These are phyloP conservation scores for Zaprionus kolodkinae DNA, from an alignment of 1,140 invertebrate genomes.

Conservation along the genomic window DNA sequence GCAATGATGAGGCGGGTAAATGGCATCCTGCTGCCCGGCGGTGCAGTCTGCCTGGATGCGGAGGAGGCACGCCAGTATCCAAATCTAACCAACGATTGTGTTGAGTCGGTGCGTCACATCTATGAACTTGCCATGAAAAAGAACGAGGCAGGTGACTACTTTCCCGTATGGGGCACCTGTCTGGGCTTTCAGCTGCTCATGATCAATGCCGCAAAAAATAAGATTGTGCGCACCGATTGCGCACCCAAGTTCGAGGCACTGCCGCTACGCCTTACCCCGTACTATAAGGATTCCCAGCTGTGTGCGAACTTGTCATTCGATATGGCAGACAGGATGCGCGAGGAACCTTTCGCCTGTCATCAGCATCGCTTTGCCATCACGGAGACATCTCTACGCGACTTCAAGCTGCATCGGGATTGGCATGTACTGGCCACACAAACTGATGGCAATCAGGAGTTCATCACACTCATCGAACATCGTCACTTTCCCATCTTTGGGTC, in stretches of 20 bases:
- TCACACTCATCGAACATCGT: constrained; percentile 87
- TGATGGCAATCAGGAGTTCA: constrained; percentile 86
- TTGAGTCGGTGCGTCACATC: constrained; percentile 87
- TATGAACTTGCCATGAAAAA: constrained; percentile 88
- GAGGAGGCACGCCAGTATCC: constrained; percentile 80
- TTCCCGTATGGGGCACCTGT: constrained; percentile 95
- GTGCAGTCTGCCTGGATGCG: constrained; percentile 86
- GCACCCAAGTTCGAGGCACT: constrained; percentile 25
- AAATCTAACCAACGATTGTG: constrained; percentile 82
- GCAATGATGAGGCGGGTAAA: constrained; percentile 87
- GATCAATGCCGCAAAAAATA: constrained; percentile 86
- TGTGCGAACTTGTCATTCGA: constrained; percentile 86
- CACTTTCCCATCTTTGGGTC: constrained; percentile 92
- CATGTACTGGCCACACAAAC: constrained; percentile 88
- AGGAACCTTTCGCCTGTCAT: constrained; percentile 89
- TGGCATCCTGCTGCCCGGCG: constrained; percentile 91
- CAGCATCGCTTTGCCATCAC: constrained; percentile 90
- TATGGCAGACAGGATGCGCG: constrained; percentile 86
- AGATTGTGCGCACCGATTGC: constrained; percentile 53
- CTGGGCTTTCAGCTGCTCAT: constrained; percentile 94
- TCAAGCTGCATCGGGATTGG: constrained; percentile 87
- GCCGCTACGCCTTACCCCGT: constrained; percentile 41
- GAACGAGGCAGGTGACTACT: constrained; percentile 89
- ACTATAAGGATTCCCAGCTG: constrained; percentile 85
- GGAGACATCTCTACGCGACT: constrained; percentile 83